phyloP scores from a whole-genome alignment of 2,797 vertebrate species.

The Gadopsis marmoratus region DNA sequence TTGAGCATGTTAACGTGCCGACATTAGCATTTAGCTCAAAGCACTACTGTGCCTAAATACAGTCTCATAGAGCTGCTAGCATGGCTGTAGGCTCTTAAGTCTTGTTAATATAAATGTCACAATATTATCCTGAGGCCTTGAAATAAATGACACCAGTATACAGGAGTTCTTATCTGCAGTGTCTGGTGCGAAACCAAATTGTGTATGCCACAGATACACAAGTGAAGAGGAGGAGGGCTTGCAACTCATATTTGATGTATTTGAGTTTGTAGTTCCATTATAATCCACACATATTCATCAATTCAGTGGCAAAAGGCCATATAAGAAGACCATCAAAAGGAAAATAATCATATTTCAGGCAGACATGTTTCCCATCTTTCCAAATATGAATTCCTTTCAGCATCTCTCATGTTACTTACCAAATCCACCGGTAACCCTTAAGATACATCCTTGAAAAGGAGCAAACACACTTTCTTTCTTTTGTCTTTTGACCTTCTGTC shows the following conservation, averaged over 20 bases:
- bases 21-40: neutral
- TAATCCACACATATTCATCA: constrained; percentile 12
- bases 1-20: neutral
- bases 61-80: neutral
- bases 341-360: constrained; percentile 15
- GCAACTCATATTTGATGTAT: neutral
- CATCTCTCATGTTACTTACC: constrained; percentile 24
- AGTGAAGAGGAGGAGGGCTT: neutral
- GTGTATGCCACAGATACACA: neutral
- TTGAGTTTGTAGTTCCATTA: neutral
- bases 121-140: neutral
- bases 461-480: constrained; percentile 19
- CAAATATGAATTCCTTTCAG: constrained; percentile 10
- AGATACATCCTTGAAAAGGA: constrained; percentile 30
- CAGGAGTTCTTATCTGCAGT: neutral
- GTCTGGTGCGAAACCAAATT: neutral
- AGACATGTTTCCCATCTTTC: constrained; percentile 19
- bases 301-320: constrained; percentile 10
- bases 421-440: constrained; percentile 1
- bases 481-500: constrained; percentile 50
- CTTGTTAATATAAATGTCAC: constrained; percentile 11
- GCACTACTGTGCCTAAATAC: neutral
- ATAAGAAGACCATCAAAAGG: neutral
- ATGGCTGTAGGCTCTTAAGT: neutral
- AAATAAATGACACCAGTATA: neutral